A percentile compares a stretch with the other conserved stretches of the same genome.
phyloP scores from a whole-genome alignment of 1,140 invertebrate species.

The Drosophila sp. region DNA sequence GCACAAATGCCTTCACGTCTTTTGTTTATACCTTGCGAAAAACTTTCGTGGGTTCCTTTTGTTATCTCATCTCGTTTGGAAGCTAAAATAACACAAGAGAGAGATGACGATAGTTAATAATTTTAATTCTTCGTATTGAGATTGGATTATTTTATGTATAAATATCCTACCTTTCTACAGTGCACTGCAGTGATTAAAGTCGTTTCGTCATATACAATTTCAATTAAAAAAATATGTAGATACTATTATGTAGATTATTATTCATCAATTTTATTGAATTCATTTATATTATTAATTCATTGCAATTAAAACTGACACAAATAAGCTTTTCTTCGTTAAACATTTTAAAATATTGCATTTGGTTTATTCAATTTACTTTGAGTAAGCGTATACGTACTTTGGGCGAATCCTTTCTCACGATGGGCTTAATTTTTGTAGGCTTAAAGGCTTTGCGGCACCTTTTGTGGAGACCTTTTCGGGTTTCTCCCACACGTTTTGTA shows the following conservation, averaged over 20 bases:
- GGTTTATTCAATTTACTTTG: too few relatives aligned
- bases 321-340: too few relatives aligned
- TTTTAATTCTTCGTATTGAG: neutral
- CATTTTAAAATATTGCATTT: too few relatives aligned
- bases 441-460: slow-evolving; percentile 71
- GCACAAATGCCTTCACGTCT: slow-evolving; percentile 54
- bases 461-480: slow-evolving; percentile 39
- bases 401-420: neutral
- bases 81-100: neutral
- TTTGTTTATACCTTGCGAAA: slow-evolving; percentile 26
- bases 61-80: slow-evolving; percentile 6
- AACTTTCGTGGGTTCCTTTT: slow-evolving; percentile 3
- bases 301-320: too few relatives aligned
- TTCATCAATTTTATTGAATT: too few relatives aligned
- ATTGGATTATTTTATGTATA: neutral
- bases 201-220: too few relatives aligned
- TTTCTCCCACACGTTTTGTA: slow-evolving; percentile 43
- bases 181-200: too few relatives aligned
- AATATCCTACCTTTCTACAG: too few relatives aligned
- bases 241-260: too few relatives aligned
- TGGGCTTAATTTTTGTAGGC: slow-evolving; percentile 31
- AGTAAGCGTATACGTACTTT: too few relatives aligned
- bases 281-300: too few relatives aligned
- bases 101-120: neutral
- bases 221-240: too few relatives aligned